Evolutionary conservation across 2,888 invertebrate genomes (phyloP), one percentile per base, ranked within the genome.

Genomic region (Iselma pallidipennis): DNA sequence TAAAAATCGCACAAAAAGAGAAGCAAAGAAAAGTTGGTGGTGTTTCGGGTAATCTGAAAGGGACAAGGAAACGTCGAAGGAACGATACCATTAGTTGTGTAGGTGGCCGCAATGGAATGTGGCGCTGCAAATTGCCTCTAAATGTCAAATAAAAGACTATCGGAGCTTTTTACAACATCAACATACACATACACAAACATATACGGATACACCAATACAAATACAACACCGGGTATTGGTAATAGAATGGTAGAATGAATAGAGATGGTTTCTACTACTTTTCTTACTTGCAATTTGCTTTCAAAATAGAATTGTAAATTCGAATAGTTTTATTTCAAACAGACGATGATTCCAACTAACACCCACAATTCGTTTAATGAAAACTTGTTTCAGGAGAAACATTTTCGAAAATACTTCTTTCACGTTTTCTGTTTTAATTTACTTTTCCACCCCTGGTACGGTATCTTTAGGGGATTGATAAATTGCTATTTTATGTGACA

Each of bases 91-190:
- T 61, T 61, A 55, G 61, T 61, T 61, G 50, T 49, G 19, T 31
- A 10, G 26, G 61, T 49, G 53, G 49, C 57, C 61, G 49, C 60
- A 60, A 56, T 56, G 60, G 60, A 61, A 61, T 67, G 73, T 67
- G 69, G 69, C 72, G 74, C 72, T 72, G 74, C 71, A 75, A 75
- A 76, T 75, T 74, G 76, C 76, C 74, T 75, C 76, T 77, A 78
- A 78, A 78, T 72, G 78, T 78, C 78, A 78, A 76, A 78, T 78
- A 78, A 78, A 78, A 76, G 76, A 71, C 76, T 76, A 77, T 76
- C 74, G 74, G 4, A 68, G 72, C 73, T 74, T 73, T 76, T 75
- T 77, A 75, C 72, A 73, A 68, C 69, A 66, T 16, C 66, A 66
- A 67, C 69, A 67, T 66, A 63, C 63, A 42, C 19, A 42, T 16